A percentile compares a stretch with the other conserved stretches of the same genome.
Conservation (phyloP, 2,113 vertebrate genomes). For the Notothenia rossii region DNA sequence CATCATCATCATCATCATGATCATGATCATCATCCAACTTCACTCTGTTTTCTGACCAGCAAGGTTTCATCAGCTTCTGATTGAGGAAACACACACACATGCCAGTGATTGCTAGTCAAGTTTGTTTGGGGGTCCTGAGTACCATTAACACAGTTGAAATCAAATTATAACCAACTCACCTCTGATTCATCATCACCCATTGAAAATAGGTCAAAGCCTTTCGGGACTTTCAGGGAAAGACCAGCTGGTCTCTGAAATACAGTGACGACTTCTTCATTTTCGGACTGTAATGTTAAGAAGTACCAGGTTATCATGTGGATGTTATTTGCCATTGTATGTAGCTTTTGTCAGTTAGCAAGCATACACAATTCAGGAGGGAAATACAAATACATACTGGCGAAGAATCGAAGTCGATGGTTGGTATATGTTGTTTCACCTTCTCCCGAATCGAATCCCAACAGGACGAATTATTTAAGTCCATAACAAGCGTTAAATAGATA, state of each 20-base stretch:
- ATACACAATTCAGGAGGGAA: background rate
- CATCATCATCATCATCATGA: too few relatives aligned
- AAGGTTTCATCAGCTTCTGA: slow-evolving; percentile 29
- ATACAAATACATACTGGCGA: slow-evolving; percentile 56
- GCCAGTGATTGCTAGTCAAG: background rate
- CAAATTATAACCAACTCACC: slow-evolving; percentile 58
- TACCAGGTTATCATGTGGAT: background rate
- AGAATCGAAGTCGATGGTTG: slow-evolving; percentile 83
- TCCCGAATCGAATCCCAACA: slow-evolving; percentile 79
- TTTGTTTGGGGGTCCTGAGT: background rate
- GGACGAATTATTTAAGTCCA: slow-evolving; percentile 29
- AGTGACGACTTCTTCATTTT: slow-evolving; percentile 77
- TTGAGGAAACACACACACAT: background rate
- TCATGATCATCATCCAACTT: slow-evolving; percentile 7
- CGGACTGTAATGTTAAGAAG: slow-evolving; percentile 75
- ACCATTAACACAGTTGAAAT: background rate
- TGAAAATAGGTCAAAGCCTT: slow-evolving; percentile 52
- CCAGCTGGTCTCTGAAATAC: slow-evolving; percentile 83
- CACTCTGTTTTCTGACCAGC: slow-evolving; percentile 8
- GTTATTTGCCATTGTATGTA: too few relatives aligned
- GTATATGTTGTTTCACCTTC: slow-evolving; percentile 82
- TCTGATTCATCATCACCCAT: slow-evolving; percentile 61
- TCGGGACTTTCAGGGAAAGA: slow-evolving; percentile 75
- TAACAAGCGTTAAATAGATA: background rate
- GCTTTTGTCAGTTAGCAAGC: background rate